phyloP scores from a whole-genome alignment of 2,797 vertebrate species.

The Danio albolineatus region DNA sequence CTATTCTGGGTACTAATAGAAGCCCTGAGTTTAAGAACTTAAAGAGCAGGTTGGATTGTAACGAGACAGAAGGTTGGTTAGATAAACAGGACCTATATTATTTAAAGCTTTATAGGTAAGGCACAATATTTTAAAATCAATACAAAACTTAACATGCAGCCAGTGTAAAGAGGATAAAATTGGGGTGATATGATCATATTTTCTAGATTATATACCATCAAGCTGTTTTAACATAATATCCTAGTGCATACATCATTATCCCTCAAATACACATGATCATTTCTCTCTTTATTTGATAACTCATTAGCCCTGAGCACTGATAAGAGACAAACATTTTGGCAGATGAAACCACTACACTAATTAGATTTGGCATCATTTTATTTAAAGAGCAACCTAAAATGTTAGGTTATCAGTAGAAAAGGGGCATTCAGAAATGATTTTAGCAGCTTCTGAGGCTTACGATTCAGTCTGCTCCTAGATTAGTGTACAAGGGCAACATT shows the following conservation, averaged over 20 bases:
- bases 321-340: conserved; percentile 8
- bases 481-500: conserved; percentile 28
- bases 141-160: too few relatives aligned
- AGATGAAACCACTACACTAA: background rate
- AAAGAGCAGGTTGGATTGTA: too few relatives aligned
- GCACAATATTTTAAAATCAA: too few relatives aligned
- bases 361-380: conserved; percentile 10
- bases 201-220: too few relatives aligned
- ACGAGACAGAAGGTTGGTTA: too few relatives aligned
- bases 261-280: conserved; percentile 12
- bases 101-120: too few relatives aligned
- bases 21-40: too few relatives aligned
- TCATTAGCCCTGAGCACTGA: background rate
- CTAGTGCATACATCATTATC: background rate
- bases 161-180: too few relatives aligned
- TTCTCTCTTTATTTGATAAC: conserved; percentile 2
- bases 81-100: too few relatives aligned
- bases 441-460: background rate
- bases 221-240: background rate
- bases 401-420: background rate
- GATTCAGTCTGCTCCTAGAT: conserved; percentile 29
- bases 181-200: too few relatives aligned
- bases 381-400: conserved; percentile 3
- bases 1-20: too few relatives aligned
- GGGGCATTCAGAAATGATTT: background rate